A percentile compares a stretch with the other conserved stretches of the same genome.
Conservation (phyloP, 2,888 invertebrate species). For the Athalia rosae region DNA sequence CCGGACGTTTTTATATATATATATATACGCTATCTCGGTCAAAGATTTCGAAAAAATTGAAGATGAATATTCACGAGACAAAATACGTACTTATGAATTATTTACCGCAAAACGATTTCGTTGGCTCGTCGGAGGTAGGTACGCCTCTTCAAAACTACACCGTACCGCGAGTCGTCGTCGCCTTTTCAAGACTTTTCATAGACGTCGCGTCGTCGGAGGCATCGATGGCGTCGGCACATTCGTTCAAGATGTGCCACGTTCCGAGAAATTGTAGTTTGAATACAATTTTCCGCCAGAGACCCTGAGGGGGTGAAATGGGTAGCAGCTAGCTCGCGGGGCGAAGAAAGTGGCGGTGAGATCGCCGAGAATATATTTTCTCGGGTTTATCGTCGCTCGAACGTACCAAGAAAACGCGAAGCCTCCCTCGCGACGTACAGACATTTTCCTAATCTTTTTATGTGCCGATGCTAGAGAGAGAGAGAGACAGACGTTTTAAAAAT, state of each 20-base stretch:
- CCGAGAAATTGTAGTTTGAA: constrained; percentile 47
- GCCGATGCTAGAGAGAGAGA: constrained; percentile 23
- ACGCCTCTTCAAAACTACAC: neutral
- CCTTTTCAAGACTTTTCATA: neutral
- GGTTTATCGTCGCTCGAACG: constrained; percentile 57
- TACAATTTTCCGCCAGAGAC: constrained; percentile 45
- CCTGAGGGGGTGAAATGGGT: constrained; percentile 26
- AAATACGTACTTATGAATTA: too few relatives aligned
- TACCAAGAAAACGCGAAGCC: constrained; percentile 14
- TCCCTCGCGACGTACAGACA: constrained; percentile 47
- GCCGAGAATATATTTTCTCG: constrained; percentile 57
- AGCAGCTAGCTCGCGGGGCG: constrained; percentile 17
- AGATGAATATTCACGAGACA: too few relatives aligned
- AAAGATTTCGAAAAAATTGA: too few relatives aligned
- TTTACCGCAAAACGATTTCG: too few relatives aligned
- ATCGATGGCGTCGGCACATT: constrained; percentile 43
- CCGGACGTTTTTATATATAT: neutral
- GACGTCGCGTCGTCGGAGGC: constrained; percentile 9
- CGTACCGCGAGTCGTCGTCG: neutral
- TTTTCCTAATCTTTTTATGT: constrained; percentile 63
- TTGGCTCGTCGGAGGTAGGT: too few relatives aligned
- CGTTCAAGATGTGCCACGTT: constrained; percentile 46
- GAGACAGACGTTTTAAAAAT: constrained; percentile 47
- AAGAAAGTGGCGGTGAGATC: neutral
- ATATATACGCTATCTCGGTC: too few relatives aligned